Evolutionary conservation across 1,140 invertebrate species (phyloP).

Genomic region (Eueides isabella): DNA sequence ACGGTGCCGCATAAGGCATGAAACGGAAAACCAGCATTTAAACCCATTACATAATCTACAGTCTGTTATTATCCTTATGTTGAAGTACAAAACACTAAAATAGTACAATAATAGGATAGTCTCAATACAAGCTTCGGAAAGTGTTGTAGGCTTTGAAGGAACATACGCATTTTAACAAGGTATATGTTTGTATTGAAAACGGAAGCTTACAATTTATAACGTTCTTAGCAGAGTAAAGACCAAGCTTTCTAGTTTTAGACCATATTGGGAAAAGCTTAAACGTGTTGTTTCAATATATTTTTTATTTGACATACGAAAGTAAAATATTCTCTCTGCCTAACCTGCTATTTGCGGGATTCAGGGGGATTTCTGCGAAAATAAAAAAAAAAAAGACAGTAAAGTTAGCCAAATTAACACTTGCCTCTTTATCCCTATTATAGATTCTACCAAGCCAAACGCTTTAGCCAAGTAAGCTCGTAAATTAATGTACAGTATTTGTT

Average conservation of each 20-base stretch:
- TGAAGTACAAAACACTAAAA: neutral
- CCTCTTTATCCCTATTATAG: too few relatives aligned
- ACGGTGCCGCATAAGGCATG: slow-evolving; percentile 21
- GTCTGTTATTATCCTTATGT: neutral
- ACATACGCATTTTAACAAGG: slow-evolving; percentile 14
- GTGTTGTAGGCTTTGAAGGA: slow-evolving; percentile 22
- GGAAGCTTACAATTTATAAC: slow-evolving; percentile 12
- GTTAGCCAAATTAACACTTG: too few relatives aligned
- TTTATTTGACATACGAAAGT: too few relatives aligned
- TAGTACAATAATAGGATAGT: neutral
- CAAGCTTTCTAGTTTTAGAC: neutral
- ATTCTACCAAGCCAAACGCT: too few relatives aligned
- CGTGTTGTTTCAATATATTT: too few relatives aligned
- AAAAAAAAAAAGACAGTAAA: too few relatives aligned
- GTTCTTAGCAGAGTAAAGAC: neutral
- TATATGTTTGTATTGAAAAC: slow-evolving; percentile 11
- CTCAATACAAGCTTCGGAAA: slow-evolving; percentile 13
- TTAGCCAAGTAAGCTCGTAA: neutral
- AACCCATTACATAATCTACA: neutral
- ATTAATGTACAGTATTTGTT: neutral
- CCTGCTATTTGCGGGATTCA: too few relatives aligned
- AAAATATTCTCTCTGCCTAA: too few relatives aligned
- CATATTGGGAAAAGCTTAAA: neutral
- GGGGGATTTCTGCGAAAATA: too few relatives aligned
- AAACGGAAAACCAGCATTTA: slow-evolving; percentile 17